Evolutionary conservation across 37 sponge, comb jelly and placozoan species (phyloP).

Genomic region (Hexactinellida sp.): DNA sequence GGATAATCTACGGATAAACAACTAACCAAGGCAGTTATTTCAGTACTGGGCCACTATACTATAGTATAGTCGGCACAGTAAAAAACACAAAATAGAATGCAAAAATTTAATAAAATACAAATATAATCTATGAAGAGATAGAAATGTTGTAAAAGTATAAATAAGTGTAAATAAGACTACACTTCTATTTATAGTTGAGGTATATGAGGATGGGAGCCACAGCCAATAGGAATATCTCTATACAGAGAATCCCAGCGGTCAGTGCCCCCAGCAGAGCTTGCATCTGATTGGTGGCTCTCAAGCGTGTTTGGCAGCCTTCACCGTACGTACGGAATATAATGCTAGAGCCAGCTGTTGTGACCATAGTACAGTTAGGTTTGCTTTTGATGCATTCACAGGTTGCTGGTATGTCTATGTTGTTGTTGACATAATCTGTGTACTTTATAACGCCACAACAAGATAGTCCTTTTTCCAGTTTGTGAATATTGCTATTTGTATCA

Average conservation of each 20-base stretch:
- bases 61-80: too few relatives aligned
- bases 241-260: not conserved
- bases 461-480: not conserved
- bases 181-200: not conserved
- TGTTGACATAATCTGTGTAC: not conserved
- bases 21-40: too few relatives aligned
- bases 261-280: not conserved
- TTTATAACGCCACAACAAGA: not conserved
- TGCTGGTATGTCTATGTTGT: not conserved
- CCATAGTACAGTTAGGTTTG: not conserved
- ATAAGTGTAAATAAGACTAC: too few relatives aligned
- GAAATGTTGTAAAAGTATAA: too few relatives aligned
- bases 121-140: too few relatives aligned
- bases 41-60: too few relatives aligned
- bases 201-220: not conserved
- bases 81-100: too few relatives aligned
- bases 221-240: not conserved
- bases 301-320: not conserved
- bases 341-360: not conserved
- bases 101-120: too few relatives aligned
- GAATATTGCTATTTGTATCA: too few relatives aligned
- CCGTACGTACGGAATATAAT: not conserved
- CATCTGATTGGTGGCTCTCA: not conserved
- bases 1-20: too few relatives aligned
- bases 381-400: not conserved